Evolutionary conservation across 2,888 invertebrate species (phyloP).

Genomic region (Drosophila barbarae): DNA sequence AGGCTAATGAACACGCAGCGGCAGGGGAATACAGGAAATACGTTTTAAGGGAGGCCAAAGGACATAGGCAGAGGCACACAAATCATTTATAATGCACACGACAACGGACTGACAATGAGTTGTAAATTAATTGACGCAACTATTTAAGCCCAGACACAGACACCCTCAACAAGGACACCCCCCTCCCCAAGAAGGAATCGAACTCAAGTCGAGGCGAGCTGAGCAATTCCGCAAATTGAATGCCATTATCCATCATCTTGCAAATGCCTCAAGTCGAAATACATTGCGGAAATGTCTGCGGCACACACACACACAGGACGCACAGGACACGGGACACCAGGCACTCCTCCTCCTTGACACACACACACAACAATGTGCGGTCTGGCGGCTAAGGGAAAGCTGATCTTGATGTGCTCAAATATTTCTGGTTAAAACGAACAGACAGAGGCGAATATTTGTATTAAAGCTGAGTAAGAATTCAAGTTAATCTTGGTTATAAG

Average conservation of each 20-base stretch:
- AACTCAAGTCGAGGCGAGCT: conserved; percentile 7
- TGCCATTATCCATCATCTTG: conserved; percentile 69
- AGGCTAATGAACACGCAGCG: conserved; percentile 60
- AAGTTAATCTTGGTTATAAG: not conserved
- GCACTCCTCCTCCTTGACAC: not conserved
- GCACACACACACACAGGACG: conserved; percentile 24
- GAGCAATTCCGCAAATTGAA: conserved; percentile 60
- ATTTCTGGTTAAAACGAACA: conserved; percentile 18
- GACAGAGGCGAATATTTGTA: conserved; percentile 9
- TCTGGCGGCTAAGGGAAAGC: conserved; percentile 7
- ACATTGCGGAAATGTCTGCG: conserved; percentile 61
- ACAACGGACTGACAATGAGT: conserved; percentile 67
- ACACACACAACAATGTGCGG: conserved; percentile 34
- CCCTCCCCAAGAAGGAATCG: conserved; percentile 7
- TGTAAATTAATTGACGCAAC: conserved; percentile 69
- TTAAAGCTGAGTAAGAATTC: not conserved
- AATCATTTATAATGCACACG: conserved; percentile 70
- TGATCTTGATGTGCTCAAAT: conserved; percentile 13
- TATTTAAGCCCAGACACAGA: conserved; percentile 55
- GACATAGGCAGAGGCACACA: conserved; percentile 45
- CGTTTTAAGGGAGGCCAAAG: not conserved
- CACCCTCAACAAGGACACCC: conserved; percentile 16
- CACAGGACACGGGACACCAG: conserved; percentile 1
- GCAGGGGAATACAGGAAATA: conserved; percentile 4
- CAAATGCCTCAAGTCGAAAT: conserved; percentile 64